These are phyloP conservation scores for Epinotia ramella DNA, from an alignment of 2,888 invertebrate species.

Conservation along the genomic window DNA sequence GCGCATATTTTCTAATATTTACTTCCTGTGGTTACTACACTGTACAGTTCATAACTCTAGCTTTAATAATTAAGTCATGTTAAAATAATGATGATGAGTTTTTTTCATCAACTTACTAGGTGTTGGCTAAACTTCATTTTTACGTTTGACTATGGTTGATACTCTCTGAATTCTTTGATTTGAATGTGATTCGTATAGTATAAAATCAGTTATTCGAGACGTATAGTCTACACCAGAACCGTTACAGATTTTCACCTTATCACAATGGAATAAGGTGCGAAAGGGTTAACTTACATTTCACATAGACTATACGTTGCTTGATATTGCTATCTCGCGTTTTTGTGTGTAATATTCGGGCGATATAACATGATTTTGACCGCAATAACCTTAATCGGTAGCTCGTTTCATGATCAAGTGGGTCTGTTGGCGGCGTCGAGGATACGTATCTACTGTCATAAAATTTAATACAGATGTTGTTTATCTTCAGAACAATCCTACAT, in stretches of 20 bases:
- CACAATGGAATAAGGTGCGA: too few species aligned
- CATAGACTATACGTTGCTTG: background rate
- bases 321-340: background rate
- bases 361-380: background rate
- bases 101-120: background rate
- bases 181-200: background rate
- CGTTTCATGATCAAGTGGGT: background rate
- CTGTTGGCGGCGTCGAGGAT: too few species aligned
- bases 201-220: background rate
- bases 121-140: background rate
- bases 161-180: background rate
- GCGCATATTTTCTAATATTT: conserved; percentile 3
- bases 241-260: too few species aligned
- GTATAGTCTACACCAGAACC: background rate
- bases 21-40: background rate
- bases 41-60: background rate
- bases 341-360: too few species aligned
- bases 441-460: too few species aligned
- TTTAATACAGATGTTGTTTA: background rate
- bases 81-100: background rate
- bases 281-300: too few species aligned
- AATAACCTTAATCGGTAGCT: background rate
- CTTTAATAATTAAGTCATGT: background rate
- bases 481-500: background rate
- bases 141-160: background rate